Conservation (phyloP, 2,888 invertebrate genomes). For the Taenaris catops region DNA sequence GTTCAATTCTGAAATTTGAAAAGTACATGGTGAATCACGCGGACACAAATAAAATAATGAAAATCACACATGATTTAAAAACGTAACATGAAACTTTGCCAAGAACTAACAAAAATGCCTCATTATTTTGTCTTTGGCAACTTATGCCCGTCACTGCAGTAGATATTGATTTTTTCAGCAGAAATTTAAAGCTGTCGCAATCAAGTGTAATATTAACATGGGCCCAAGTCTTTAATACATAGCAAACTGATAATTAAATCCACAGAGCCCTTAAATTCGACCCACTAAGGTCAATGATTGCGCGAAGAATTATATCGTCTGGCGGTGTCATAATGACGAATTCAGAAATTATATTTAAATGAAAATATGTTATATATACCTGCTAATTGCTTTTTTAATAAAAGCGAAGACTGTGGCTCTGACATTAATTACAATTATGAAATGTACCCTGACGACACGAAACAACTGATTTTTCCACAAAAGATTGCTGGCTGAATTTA, state of each 20-base stretch:
- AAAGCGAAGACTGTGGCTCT: constrained; percentile 96
- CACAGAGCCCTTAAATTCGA: constrained; percentile 59
- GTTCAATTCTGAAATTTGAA: constrained; percentile 91
- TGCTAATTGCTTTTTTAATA: constrained; percentile 97
- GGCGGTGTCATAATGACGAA: constrained; percentile 48
- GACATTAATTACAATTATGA: constrained; percentile 94
- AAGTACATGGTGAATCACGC: constrained; percentile 11
- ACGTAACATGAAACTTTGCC: constrained; percentile 18
- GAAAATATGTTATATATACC: constrained; percentile 80
- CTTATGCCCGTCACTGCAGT: constrained; percentile 54
- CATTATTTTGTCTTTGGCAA: constrained; percentile 34
- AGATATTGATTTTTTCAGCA: constrained; percentile 73
- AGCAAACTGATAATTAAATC: constrained; percentile 25
- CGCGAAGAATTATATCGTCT: constrained; percentile 48
- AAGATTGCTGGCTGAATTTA: constrained; percentile 85
- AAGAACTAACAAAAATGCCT: constrained; percentile 18
- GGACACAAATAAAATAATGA: constrained; percentile 32
- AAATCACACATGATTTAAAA: constrained; percentile 10
- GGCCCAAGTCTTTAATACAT: too few species aligned
- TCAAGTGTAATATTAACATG: too few species aligned
- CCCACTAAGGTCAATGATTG: constrained; percentile 76
- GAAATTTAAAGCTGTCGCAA: too few species aligned
- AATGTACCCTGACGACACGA: constrained; percentile 86
- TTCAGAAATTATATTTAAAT: constrained; percentile 36
- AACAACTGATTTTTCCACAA: constrained; percentile 85